A percentile compares a stretch with the other conserved stretches of the same genome.
These are phyloP conservation scores for Clinocottus analis DNA, from an alignment of 2,113 vertebrate species.

Conservation along the genomic window DNA sequence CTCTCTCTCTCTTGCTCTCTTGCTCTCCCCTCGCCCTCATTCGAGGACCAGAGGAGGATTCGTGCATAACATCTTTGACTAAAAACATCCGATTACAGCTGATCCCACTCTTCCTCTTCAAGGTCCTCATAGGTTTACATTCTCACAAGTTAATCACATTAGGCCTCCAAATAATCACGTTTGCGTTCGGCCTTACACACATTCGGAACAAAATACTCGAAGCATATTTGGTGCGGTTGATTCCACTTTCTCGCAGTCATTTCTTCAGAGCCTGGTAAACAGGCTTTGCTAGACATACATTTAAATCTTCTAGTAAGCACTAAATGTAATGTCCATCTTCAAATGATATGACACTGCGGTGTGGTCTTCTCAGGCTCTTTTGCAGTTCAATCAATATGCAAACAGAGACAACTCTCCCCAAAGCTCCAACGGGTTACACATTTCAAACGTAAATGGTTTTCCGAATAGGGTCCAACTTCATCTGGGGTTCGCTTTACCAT, in stretches of 20 bases:
- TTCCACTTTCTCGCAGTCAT: constrained; percentile 25
- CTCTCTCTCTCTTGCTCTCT: neutral
- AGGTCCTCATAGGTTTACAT: constrained; percentile 54
- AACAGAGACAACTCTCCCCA: constrained; percentile 17
- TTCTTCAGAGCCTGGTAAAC: constrained; percentile 26
- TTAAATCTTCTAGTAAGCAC: constrained; percentile 41
- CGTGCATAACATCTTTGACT: constrained; percentile 37
- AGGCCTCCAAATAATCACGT: constrained; percentile 68
- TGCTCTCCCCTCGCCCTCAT: neutral
- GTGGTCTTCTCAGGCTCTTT: constrained; percentile 18
- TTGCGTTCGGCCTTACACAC: constrained; percentile 50
- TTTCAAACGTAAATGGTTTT: constrained; percentile 23
- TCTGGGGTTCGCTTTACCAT: neutral
- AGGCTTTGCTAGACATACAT: constrained; percentile 49
- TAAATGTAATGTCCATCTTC: constrained; percentile 34
- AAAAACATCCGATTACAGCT: constrained; percentile 61
- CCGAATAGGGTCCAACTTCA: constrained; percentile 13
- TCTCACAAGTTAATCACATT: constrained; percentile 69
- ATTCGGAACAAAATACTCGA: constrained; percentile 58
- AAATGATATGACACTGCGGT: constrained; percentile 34
- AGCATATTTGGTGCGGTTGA: constrained; percentile 39
- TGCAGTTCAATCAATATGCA: constrained; percentile 40
- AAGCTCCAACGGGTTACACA: constrained; percentile 24
- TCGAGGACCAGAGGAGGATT: constrained; percentile 26
- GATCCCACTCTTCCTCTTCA: constrained; percentile 58